Conservation (phyloP, 2,113 vertebrate genomes). For the Ia io region DNA sequence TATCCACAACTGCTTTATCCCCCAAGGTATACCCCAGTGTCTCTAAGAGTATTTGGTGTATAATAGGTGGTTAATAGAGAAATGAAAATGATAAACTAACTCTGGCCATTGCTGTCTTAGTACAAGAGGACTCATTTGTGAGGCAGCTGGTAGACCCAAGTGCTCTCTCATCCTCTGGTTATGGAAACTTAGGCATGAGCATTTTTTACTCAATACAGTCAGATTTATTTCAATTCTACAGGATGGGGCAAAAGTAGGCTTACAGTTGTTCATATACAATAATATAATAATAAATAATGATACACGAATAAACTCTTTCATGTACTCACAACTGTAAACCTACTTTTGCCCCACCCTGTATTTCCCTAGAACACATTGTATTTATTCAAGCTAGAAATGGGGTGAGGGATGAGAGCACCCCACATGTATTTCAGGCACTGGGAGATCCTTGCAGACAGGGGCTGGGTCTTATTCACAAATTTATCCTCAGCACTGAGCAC, state of each 20-base stretch:
- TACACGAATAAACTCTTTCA: background rate
- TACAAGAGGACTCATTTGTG: background rate
- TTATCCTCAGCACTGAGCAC: background rate
- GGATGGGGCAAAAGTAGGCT: background rate
- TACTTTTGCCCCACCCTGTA: background rate
- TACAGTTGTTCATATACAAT: background rate
- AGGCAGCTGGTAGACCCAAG: background rate
- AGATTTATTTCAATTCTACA: background rate
- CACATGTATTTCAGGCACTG: background rate
- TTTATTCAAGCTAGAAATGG: background rate
- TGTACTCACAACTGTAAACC: background rate
- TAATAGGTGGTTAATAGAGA: background rate
- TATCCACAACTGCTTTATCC: background rate
- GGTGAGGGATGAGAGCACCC: background rate
- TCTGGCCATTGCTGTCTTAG: background rate
- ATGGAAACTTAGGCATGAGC: background rate
- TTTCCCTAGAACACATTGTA: background rate
- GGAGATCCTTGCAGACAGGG: background rate
- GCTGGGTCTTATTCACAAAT: background rate
- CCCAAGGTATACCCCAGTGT: background rate
- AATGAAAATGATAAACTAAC: background rate
- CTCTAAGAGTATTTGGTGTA: background rate
- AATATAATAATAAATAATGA: background rate
- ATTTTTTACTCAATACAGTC: background rate
- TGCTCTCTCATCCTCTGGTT: background rate